Conservation (phyloP, 2,888 invertebrate genomes). For the Drosophila mimica region DNA sequence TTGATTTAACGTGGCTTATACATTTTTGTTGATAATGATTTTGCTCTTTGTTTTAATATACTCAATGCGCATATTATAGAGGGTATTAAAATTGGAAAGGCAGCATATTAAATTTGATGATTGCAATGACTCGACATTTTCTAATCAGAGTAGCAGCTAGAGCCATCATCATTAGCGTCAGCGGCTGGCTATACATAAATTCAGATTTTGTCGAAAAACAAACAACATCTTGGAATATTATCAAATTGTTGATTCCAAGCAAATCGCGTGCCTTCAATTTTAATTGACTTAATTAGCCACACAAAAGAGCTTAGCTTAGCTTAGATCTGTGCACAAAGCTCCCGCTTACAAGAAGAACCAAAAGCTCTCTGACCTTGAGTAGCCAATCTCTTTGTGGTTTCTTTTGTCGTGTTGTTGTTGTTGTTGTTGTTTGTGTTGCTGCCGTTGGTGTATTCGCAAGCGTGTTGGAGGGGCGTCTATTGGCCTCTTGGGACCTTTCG, state of each 20-base stretch:
- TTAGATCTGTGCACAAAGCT: constrained; percentile 33
- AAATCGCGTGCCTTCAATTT: constrained; percentile 74
- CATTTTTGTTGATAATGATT: background rate
- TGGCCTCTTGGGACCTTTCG: constrained; percentile 61
- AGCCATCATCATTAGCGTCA: constrained; percentile 39
- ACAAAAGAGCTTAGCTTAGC: constrained; percentile 47
- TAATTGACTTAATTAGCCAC: constrained; percentile 74
- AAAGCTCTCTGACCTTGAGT: constrained; percentile 52
- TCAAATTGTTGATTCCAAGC: constrained; percentile 64
- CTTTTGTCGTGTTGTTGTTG: constrained; percentile 5
- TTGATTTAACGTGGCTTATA: background rate
- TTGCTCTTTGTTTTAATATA: background rate
- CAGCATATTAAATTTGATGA: constrained; percentile 58
- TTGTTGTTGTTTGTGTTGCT: constrained; percentile 9
- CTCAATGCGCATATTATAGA: background rate
- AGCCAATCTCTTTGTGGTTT: constrained; percentile 40
- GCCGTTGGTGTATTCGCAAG: constrained; percentile 44
- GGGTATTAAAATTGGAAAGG: constrained; percentile 64
- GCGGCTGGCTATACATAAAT: constrained; percentile 47
- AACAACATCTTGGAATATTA: constrained; percentile 60
- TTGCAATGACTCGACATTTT: constrained; percentile 64
- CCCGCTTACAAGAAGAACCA: constrained; percentile 45
- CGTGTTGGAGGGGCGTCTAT: constrained; percentile 47
- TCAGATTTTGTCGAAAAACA: constrained; percentile 54
- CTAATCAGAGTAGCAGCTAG: constrained; percentile 60